phyloP scores from a whole-genome alignment of 2,113 vertebrate genomes.

The Aphyosemion australe region DNA sequence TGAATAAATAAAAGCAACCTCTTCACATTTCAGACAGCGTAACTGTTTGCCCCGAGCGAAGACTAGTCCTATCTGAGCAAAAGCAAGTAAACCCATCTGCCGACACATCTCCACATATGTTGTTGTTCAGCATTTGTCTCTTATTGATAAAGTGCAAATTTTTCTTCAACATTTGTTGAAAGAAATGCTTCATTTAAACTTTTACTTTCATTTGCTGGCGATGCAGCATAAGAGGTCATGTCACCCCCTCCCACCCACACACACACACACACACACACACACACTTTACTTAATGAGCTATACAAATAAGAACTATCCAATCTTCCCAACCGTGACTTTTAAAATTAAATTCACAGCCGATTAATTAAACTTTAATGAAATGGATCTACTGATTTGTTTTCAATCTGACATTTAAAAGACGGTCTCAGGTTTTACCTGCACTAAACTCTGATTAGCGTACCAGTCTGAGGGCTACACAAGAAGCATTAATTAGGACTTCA shows the following conservation, averaged over 20 bases:
- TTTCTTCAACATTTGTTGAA: neutral
- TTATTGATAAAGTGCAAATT: neutral
- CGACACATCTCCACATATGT: constrained; percentile 7
- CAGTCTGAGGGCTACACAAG: neutral
- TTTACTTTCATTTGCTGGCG: neutral
- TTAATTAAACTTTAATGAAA: constrained; percentile 31
- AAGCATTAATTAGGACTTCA: neutral
- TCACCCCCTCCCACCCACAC: too few species aligned
- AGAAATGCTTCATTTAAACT: neutral
- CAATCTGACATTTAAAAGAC: constrained; percentile 29
- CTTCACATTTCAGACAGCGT: constrained; percentile 42
- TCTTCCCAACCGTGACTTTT: constrained; percentile 8
- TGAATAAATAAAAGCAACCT: constrained; percentile 45
- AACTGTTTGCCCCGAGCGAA: too few species aligned
- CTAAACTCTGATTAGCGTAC: constrained; percentile 20
- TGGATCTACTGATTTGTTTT: constrained; percentile 29
- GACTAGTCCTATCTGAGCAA: constrained; percentile 19
- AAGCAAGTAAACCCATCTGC: constrained; percentile 12
- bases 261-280: too few species aligned
- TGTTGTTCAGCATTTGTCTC: constrained; percentile 4
- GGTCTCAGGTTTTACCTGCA: constrained; percentile 5
- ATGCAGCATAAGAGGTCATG: neutral
- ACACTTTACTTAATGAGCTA: neutral
- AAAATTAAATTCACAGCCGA: constrained; percentile 16
- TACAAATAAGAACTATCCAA: constrained; percentile 1